These are phyloP conservation scores for Oreortyx pictus DNA, from an alignment of 2,797 vertebrate genomes.

Conservation along the genomic window DNA sequence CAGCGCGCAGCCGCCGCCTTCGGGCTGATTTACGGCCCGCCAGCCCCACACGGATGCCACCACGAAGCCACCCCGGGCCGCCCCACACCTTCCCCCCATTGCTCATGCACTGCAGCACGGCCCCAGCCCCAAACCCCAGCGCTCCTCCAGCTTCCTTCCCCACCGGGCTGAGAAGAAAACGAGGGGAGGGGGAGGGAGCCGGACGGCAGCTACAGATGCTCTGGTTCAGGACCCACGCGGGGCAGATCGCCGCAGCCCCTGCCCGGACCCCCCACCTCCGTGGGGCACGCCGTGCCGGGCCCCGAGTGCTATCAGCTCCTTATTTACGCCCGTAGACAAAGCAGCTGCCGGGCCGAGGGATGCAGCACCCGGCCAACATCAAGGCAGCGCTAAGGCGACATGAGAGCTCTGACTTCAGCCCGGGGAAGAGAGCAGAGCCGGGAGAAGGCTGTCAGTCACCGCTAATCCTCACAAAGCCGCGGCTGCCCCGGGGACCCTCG, in stretches of 20 bases:
- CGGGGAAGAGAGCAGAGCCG: rapidly evolving
- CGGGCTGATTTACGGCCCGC: background rate
- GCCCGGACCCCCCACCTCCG: no score
- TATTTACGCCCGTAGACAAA: rapidly evolving
- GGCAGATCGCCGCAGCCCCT: no score
- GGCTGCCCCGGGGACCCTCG: rapidly evolving
- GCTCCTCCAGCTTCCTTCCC: no score
- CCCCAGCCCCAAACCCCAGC: rapidly evolving
- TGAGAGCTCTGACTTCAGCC: background rate
- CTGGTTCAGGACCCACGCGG: no score
- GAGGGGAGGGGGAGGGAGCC: background rate
- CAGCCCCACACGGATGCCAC: background rate
- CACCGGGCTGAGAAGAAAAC: background rate
- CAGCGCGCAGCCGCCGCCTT: background rate
- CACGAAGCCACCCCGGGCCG: rapidly evolving
- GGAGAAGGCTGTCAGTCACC: background rate
- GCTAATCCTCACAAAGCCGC: rapidly evolving
- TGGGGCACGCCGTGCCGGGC: rapidly evolving
- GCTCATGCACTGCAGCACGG: rapidly evolving
- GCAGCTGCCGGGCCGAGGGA: background rate
- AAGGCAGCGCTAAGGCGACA: rapidly evolving
- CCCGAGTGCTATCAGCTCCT: no score
- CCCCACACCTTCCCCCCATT: background rate
- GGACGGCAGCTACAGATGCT: no score
- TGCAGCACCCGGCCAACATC: rapidly evolving